Base-by-base conservation (phyloP, 1,140 invertebrate genomes). In the Harlomillsia oculata region DNA sequence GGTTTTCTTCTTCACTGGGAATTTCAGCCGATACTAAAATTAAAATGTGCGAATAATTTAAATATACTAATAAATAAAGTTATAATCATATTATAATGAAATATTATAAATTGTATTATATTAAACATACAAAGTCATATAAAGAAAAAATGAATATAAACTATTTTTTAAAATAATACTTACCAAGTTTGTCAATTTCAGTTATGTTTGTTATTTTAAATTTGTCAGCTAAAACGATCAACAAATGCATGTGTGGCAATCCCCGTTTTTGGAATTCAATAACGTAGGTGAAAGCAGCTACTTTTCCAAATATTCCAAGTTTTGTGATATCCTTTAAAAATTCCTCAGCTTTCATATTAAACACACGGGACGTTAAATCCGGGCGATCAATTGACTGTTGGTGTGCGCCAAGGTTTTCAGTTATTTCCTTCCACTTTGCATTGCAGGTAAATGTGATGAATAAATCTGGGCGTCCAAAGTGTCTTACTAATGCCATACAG, bases 391-490 rank as follows among this genome's bases (percentile, higher is more conserved):
- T 40, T 49, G 59, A 14, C n/a, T 18, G 29, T 20, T 39, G 43
- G 9, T 45, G 23, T n/a, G 25, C 13, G 21, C 20, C 13, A 28
- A 56, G 30, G 30, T 67, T 62, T 28, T 65, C 32, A 26, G n/a
- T 44, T 23, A 76, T 73, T 62, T 75, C 73, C 5, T 25, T n/a
- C 72, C 74, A 75, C 18, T 60, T 63, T 11, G 69, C 67, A 61
- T 76, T 75, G 45, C 66, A 72, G 16, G 75, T 74, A 41, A 76
- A 68, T 28, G 74, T 76, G 8, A 76, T 66, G 51, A 77, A 76
- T 0, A 75, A 54, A 53, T 69, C 67, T 14, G 74, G 72, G 45
- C 65, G 65, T 14, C 73, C 75, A 63, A 62, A 71, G 39, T 65
- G 63, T 14, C 60, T 30, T 3, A 71, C 69, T 40, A 69, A 68